Evolutionary conservation across 2,113 vertebrate genomes (phyloP).

Genomic region (Heptranchias perlo): DNA sequence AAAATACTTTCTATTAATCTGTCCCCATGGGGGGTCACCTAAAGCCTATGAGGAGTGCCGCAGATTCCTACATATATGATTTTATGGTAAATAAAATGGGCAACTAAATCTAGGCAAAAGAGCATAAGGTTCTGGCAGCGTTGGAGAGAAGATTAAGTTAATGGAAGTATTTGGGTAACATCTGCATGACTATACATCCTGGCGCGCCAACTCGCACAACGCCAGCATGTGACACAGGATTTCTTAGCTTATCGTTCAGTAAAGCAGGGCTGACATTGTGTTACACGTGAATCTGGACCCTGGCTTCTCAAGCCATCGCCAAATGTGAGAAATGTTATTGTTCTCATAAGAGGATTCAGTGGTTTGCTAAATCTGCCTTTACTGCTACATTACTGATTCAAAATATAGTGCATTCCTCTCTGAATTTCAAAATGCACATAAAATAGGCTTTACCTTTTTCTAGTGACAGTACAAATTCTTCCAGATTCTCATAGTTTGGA

Average conservation of each 20-base stretch:
- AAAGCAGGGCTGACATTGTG: conserved; percentile 50
- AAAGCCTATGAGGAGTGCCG: conserved; percentile 52
- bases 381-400: not conserved
- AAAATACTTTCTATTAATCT: not conserved
- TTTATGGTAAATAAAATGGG: conserved; percentile 54
- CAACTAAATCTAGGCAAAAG: conserved; percentile 56
- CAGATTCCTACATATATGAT: conserved; percentile 57
- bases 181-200: conserved; percentile 51
- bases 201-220: conserved; percentile 52
- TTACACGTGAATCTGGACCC: not conserved
- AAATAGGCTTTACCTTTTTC: not conserved
- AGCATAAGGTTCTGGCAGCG: conserved; percentile 57
- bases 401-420: not conserved
- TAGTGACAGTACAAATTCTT: not conserved
- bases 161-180: conserved; percentile 58
- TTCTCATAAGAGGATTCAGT: not conserved
- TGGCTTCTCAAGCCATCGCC: no score
- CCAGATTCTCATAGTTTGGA: not conserved
- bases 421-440: not conserved
- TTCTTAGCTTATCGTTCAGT: conserved; percentile 53
- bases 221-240: conserved; percentile 51
- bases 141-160: conserved; percentile 62
- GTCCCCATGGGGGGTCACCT: conserved; percentile 37
- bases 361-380: not conserved
- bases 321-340: not conserved